These are phyloP conservation scores for Melanogrammus aeglefinus DNA, from an alignment of 2,797 vertebrate species.

Conservation along the genomic window DNA sequence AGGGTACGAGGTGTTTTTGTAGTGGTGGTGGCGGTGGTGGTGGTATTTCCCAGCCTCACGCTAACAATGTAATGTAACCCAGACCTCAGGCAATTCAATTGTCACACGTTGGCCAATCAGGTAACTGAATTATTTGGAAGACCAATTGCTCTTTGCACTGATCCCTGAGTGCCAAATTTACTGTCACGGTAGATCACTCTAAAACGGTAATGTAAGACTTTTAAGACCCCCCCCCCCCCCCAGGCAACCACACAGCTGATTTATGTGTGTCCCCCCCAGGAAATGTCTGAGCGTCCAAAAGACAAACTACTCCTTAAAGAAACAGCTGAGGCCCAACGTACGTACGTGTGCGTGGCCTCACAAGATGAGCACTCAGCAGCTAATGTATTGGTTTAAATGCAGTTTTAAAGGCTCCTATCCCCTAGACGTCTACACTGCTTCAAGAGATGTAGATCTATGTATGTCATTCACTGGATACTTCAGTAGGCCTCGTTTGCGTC, in stretches of 20 bases:
- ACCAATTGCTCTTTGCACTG: constrained; percentile 54
- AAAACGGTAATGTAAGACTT: not conserved
- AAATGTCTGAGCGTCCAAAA: no score
- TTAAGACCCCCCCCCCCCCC: not conserved
- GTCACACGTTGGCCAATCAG: constrained; percentile 8
- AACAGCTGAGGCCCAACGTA: not conserved
- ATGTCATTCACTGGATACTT: not conserved
- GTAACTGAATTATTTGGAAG: constrained; percentile 25
- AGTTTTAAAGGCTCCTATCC: not conserved
- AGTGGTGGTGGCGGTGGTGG: not conserved
- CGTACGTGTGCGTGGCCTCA: not conserved
- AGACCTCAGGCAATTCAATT: constrained; percentile 40
- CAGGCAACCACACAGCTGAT: not conserved
- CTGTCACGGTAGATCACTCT: not conserved
- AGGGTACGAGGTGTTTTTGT: not conserved
- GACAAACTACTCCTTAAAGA: no score
- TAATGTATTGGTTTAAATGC: not conserved
- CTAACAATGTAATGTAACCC: constrained; percentile 20
- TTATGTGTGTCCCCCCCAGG: not conserved
- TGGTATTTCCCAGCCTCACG: constrained; percentile 7
- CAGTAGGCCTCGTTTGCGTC: constrained; percentile 24
- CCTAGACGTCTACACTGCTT: not conserved
- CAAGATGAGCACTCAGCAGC: not conserved
- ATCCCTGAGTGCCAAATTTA: constrained; percentile 51
- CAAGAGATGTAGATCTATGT: not conserved